Percentiles rank a stretch among this genome's conserved stretches.
phyloP scores from a whole-genome alignment of 2,888 invertebrate genomes.

The Parnassius smintheus region DNA sequence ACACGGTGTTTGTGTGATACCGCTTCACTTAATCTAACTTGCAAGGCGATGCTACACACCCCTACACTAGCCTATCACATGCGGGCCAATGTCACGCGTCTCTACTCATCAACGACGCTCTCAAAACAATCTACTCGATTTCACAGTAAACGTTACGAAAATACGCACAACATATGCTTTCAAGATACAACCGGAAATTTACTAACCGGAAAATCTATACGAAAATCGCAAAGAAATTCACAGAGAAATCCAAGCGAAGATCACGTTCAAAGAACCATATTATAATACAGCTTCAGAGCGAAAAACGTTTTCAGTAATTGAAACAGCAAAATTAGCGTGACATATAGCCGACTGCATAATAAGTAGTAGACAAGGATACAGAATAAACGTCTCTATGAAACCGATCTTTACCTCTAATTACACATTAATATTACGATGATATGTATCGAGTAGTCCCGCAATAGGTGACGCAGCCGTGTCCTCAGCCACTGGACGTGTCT shows the following conservation, averaged over 20 bases:
- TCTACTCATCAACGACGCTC: constrained; percentile 47
- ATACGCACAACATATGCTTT: constrained; percentile 30
- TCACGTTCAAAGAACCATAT: constrained; percentile 34
- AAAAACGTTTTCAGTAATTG: constrained; percentile 52
- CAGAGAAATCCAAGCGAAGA: constrained; percentile 32
- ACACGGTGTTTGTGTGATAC: constrained; percentile 85
- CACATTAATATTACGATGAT: constrained; percentile 85
- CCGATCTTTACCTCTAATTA: constrained; percentile 78
- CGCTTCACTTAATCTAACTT: constrained; percentile 80
- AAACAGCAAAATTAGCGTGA: constrained; percentile 59
- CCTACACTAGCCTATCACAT: constrained; percentile 77
- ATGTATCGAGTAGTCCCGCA: constrained; percentile 87
- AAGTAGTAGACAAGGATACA: constrained; percentile 76
- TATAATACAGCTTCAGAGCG: constrained; percentile 55
- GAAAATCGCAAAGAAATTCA: constrained; percentile 26
- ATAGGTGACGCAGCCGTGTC: constrained; percentile 80
- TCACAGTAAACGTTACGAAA: constrained; percentile 64
- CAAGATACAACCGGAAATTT: not conserved
- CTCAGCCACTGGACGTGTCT: constrained; percentile 81
- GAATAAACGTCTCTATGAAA: constrained; percentile 82
- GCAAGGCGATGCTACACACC: constrained; percentile 76
- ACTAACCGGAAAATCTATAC: constrained; percentile 9
- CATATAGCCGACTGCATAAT: constrained; percentile 75
- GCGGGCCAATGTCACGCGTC: constrained; percentile 77
- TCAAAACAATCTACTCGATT: constrained; percentile 65